These are phyloP conservation scores for Phortica magna DNA, from an alignment of 2,888 invertebrate genomes.

Conservation along the genomic window DNA sequence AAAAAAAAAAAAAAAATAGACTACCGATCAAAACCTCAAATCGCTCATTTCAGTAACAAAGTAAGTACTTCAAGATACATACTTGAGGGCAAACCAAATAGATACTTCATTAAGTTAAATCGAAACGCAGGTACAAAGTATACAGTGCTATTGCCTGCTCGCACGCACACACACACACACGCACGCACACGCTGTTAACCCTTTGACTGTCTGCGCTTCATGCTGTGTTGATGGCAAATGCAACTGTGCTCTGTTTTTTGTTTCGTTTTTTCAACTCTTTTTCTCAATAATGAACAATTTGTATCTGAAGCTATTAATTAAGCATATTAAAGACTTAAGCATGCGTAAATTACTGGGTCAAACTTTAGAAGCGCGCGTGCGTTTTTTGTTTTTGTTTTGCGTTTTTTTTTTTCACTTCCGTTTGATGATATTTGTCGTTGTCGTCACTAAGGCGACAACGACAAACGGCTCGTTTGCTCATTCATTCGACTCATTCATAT, in stretches of 20 bases:
- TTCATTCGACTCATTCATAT: neutral
- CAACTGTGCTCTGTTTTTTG: neutral
- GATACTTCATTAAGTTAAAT: too few species aligned
- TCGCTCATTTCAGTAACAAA: too few species aligned
- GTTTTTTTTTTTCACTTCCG: slow-evolving; percentile 6
- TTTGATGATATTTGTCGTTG: slow-evolving; percentile 3
- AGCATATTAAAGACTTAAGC: slow-evolving; percentile 68
- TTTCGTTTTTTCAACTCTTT: neutral
- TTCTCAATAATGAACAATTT: slow-evolving; percentile 38
- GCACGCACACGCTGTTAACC: neutral
- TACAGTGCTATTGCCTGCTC: neutral
- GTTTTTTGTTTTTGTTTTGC: neutral
- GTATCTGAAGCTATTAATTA: slow-evolving; percentile 62
- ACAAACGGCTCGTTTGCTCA: neutral
- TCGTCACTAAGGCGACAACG: neutral
- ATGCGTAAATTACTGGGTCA: slow-evolving; percentile 71
- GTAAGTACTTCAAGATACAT: too few species aligned
- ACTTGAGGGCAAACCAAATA: too few species aligned
- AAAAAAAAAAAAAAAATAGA: neutral
- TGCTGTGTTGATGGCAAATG: neutral
- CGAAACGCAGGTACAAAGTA: neutral
- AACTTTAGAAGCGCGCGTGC: slow-evolving; percentile 47
- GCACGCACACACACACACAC: slow-evolving; percentile 15
- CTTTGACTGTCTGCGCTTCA: too few species aligned
- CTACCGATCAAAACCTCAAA: neutral